These are phyloP conservation scores for Coelopa frigida DNA, from an alignment of 1,140 invertebrate genomes.

Conservation along the genomic window DNA sequence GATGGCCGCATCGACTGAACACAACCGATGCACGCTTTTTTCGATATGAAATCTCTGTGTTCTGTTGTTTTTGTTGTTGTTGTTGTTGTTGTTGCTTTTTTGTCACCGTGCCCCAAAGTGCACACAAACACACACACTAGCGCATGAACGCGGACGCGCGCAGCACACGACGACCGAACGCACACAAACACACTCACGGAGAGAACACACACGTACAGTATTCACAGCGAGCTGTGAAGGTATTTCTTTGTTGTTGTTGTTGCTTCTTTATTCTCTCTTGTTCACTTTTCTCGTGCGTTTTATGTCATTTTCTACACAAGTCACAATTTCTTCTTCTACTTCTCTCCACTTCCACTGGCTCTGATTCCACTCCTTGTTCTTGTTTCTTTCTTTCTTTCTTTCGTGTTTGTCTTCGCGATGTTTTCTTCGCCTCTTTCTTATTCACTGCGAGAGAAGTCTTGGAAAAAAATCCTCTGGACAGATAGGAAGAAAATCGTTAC, in stretches of 20 bases:
- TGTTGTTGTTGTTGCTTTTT: constrained; percentile 3
- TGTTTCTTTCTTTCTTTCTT: constrained; percentile 3
- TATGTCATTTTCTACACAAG: constrained; percentile 2
- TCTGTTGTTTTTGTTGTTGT: background rate
- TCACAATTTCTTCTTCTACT: constrained; percentile 7
- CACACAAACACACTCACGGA: no score
- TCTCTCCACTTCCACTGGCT: background rate
- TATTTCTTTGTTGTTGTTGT: constrained; percentile 3
- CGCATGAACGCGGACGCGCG: no score
- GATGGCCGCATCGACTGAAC: no score
- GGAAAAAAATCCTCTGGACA: no score
- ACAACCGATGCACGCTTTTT: constrained; percentile 1
- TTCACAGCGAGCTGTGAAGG: no score
- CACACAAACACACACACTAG: no score
- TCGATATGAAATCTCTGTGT: background rate
- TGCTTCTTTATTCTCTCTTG: constrained; percentile 1
- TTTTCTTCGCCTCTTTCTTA: background rate
- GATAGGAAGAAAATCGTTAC: no score
- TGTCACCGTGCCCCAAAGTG: no score
- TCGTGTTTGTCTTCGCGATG: constrained; percentile 1
- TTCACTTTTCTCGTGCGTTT: constrained; percentile 2
- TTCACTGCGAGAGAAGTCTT: constrained; percentile 2
- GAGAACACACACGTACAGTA: no score
- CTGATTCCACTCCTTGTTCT: constrained; percentile 11
- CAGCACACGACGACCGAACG: no score